phyloP scores from a whole-genome alignment of 1,140 invertebrate genomes.

The Brachionus koreanus region DNA sequence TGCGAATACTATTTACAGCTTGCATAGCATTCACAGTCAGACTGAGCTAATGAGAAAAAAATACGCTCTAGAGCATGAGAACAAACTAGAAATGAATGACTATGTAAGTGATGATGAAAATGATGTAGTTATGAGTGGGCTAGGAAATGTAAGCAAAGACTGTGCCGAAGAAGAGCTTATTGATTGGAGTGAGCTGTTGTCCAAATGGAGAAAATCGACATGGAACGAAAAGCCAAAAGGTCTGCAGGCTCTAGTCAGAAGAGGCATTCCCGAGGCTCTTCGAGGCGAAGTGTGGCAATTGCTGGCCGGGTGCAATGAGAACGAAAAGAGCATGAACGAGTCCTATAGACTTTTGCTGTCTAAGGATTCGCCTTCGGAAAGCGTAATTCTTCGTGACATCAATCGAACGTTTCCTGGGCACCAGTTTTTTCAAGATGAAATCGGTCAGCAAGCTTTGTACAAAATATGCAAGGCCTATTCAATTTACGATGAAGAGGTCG shows the following conservation, averaged over 20 bases:
- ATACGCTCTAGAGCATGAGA: constrained; percentile 63
- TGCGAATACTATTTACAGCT: constrained; percentile 66
- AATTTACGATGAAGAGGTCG: constrained; percentile 91
- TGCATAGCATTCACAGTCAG: constrained; percentile 74
- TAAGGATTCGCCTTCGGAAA: constrained; percentile 82
- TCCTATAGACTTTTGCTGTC: constrained; percentile 84
- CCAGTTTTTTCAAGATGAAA: constrained; percentile 77
- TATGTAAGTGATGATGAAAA: constrained; percentile 67
- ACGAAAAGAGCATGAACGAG: constrained; percentile 82
- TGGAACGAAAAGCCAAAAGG: constrained; percentile 16
- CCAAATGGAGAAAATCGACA: constrained; percentile 66
- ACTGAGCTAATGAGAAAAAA: constrained; percentile 76
- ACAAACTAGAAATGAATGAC: background rate
- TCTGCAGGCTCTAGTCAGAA: constrained; percentile 47
- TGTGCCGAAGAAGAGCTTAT: constrained; percentile 84
- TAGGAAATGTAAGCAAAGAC: constrained; percentile 90
- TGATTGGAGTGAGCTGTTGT: constrained; percentile 83
- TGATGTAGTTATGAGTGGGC: constrained; percentile 89
- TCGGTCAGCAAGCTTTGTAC: constrained; percentile 89
- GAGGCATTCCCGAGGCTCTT: constrained; percentile 89
- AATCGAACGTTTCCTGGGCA: constrained; percentile 97
- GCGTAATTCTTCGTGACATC: constrained; percentile 89
- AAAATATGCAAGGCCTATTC: constrained; percentile 90
- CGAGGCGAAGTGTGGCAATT: constrained; percentile 95
- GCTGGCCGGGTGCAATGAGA: constrained; percentile 76